Percentiles rank a stretch among this genome's conserved stretches.
Conservation (phyloP, 2,113 vertebrate species). For the Gymnorhina tibicen region DNA sequence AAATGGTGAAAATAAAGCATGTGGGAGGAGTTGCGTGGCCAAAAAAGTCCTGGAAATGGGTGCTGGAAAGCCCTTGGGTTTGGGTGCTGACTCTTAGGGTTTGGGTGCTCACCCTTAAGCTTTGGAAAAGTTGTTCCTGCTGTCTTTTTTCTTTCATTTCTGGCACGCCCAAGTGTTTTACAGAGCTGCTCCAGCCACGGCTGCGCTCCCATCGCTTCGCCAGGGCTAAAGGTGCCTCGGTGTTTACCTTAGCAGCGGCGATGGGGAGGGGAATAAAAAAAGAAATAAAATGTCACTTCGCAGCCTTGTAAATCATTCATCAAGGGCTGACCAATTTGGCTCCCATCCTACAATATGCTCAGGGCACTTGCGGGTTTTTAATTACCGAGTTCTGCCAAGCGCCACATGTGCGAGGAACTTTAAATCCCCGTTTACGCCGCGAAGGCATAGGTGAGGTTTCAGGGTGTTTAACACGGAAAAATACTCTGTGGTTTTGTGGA, state of each 20-base stretch:
- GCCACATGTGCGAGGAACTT: slow-evolving; percentile 60
- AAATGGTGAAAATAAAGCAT: not conserved
- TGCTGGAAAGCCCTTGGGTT: not conserved
- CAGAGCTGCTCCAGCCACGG: not conserved
- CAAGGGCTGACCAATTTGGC: slow-evolving; percentile 61
- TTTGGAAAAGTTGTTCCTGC: not conserved
- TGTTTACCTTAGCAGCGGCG: slow-evolving; percentile 20
- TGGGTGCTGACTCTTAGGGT: accelerated
- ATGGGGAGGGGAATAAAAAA: slow-evolving; percentile 20
- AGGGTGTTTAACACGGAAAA: slow-evolving; percentile 42
- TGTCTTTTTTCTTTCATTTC: not conserved
- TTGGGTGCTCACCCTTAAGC: not conserved
- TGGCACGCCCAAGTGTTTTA: not conserved
- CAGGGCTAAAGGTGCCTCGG: slow-evolving; percentile 1
- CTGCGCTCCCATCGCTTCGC: not conserved
- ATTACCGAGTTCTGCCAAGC: slow-evolving; percentile 64
- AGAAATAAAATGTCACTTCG: slow-evolving; percentile 61
- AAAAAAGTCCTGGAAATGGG: not conserved
- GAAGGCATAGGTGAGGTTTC: slow-evolving; percentile 17
- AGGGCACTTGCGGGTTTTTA: slow-evolving; percentile 64
- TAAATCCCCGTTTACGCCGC: not conserved
- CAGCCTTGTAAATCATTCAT: slow-evolving; percentile 69
- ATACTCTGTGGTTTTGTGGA: slow-evolving; percentile 37
- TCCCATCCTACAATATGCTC: slow-evolving; percentile 61
- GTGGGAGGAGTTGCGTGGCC: not conserved